Percentiles rank a stretch among this genome's conserved stretches.
phyloP scores from a whole-genome alignment of 1,140 invertebrate species.

The Cydia strobilella region DNA sequence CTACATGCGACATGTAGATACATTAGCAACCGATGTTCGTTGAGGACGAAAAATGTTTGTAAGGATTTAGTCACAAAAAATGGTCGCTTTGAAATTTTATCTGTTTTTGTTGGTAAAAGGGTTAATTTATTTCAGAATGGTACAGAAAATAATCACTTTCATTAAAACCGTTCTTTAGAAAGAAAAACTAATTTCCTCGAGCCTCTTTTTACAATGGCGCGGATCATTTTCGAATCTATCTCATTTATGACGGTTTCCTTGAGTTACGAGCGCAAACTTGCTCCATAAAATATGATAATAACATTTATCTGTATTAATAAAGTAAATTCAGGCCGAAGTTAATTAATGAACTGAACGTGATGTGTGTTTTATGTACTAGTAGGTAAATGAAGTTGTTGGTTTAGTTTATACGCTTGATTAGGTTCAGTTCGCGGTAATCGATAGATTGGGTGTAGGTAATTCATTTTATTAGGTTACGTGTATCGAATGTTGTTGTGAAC shows the following conservation, averaged over 20 bases:
- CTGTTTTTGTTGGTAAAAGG: too few relatives aligned
- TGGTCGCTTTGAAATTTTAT: too few relatives aligned
- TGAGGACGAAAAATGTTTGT: too few relatives aligned
- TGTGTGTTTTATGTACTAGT: neutral
- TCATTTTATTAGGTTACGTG: neutral
- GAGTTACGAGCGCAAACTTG: neutral
- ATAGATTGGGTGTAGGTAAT: neutral
- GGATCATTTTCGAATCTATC: neutral
- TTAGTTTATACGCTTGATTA: conserved; percentile 8
- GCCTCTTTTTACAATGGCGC: neutral
- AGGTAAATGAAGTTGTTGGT: conserved; percentile 1
- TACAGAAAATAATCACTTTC: neutral
- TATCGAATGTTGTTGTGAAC: too few relatives aligned
- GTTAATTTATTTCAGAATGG: too few relatives aligned
- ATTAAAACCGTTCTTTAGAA: neutral
- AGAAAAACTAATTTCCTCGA: neutral
- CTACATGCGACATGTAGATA: too few relatives aligned
- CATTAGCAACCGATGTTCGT: too few relatives aligned
- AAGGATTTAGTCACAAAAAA: too few relatives aligned
- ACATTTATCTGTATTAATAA: conserved; percentile 17
- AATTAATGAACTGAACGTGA: conserved; percentile 6
- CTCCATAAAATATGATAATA: conserved; percentile 14
- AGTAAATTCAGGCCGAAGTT: neutral
- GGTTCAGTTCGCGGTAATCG: neutral
- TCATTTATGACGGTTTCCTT: neutral